Evolutionary conservation across 2,888 invertebrate species (phyloP), one percentile per base, ranked within the genome.

Genomic region (Idaea dimidiata): DNA sequence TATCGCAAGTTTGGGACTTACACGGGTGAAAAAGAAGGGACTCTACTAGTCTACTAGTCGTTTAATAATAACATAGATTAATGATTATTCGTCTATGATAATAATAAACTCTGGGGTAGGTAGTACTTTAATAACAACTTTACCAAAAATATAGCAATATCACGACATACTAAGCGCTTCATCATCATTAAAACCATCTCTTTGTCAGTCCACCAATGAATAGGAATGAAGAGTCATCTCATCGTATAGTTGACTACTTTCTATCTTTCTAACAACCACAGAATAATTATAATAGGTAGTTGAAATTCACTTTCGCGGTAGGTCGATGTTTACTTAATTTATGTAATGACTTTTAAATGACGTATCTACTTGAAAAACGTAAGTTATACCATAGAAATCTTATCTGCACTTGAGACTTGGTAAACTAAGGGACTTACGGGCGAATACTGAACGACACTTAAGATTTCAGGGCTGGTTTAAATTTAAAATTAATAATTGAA

Each of bases 221-320:
- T 43, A 43, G 43, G 43, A 43, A 43, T 43, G 14, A 43, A 43
- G 43, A 43, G 43, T 43, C 43, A 43, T 43, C 43, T 14, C 10
- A 43, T 14, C 43, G 10, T 43, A 43, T 43, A 43, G 14, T 10
- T 43, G 14, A 8, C 43, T 43, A 43, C 43, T 43, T 43, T 43
- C 43, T 43, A 43, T 14, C 43, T 43, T 43, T 43, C 43, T 43
- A 43, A 43, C 43, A 43, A 43, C 43, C 14, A 43, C 14, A 43
- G 43, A 43, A 14, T 43, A 43, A 43, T 43, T 43, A 43, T 43
- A 10, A 43, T 43, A 43, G 5, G 24, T 24, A 24, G 43, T 43
- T 43, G 43, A 43, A 43, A 43, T 43, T 43, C 43, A 43, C 43
- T 43, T 43, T 43, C 43, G 43, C 43, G 43, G 43, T 43, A 43